A percentile compares a stretch with the other conserved stretches of the same genome.
phyloP scores from a whole-genome alignment of 2,797 vertebrate genomes.

The Channa striata region DNA sequence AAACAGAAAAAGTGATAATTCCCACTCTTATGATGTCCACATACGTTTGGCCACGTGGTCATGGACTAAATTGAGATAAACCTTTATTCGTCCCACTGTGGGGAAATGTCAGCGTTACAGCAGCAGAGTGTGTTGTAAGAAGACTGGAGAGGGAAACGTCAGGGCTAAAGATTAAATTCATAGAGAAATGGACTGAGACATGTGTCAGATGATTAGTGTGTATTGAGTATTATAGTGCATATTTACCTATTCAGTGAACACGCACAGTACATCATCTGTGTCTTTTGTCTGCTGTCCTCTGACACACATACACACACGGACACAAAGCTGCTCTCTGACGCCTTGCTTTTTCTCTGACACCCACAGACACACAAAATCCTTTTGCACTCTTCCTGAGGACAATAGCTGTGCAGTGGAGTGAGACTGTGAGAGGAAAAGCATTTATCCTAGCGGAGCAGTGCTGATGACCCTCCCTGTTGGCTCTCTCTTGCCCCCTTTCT shows the following conservation, averaged over 20 bases:
- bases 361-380: constrained; percentile 53
- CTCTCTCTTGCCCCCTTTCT: constrained; percentile 59
- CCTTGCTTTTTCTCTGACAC: constrained; percentile 46
- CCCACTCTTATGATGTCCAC: neutral
- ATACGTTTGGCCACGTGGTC: constrained; percentile 2
- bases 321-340: constrained; percentile 23
- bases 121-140: no score
- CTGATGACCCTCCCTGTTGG: constrained; percentile 76
- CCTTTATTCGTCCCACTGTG: no score
- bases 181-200: constrained; percentile 7
- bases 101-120: no score
- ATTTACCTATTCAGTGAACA: neutral
- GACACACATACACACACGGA: constrained; percentile 31
- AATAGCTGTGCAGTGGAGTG: constrained; percentile 75
- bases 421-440: constrained; percentile 75
- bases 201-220: constrained; percentile 45
- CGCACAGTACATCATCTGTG: neutral
- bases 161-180: neutral
- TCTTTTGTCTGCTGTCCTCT: neutral
- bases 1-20: neutral
- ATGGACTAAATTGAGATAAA: no score
- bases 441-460: constrained; percentile 75
- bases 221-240: constrained; percentile 32
- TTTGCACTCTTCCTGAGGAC: constrained; percentile 64
- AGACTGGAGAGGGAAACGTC: no score